Evolutionary conservation across 2,797 vertebrate genomes (phyloP).

Genomic region (Psittacula derbiana): DNA sequence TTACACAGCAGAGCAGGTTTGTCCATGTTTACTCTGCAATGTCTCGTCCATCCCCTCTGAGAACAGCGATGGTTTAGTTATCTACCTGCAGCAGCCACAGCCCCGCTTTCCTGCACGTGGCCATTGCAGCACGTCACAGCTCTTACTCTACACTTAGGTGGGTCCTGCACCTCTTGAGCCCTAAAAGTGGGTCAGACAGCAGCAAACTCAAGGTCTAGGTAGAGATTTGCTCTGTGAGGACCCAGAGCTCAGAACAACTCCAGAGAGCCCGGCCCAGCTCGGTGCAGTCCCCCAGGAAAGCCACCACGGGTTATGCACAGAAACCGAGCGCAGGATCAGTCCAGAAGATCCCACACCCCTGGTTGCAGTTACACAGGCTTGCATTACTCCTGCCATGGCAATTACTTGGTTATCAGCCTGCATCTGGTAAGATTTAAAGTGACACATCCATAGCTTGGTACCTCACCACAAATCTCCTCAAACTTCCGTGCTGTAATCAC

Average conservation of each 20-base stretch:
- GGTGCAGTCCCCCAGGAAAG: not conserved
- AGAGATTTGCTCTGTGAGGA: not conserved
- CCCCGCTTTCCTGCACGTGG: rapidly evolving
- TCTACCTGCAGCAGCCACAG: not conserved
- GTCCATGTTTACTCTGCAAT: not conserved
- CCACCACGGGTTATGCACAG: rapidly evolving
- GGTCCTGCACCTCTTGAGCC: not conserved
- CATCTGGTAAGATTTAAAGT: not conserved
- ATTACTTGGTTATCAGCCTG: not conserved
- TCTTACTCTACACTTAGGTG: not conserved
- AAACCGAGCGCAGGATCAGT: not conserved
- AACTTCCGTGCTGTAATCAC: not conserved
- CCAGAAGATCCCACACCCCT: not conserved
- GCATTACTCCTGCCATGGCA: not conserved
- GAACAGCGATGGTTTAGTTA: rapidly evolving
- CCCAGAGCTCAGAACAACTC: not conserved
- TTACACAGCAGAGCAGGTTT: not conserved
- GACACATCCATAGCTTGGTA: not conserved
- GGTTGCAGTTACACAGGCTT: not conserved
- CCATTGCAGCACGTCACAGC: rapidly evolving
- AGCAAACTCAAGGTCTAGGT: not conserved
- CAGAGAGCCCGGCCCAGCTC: not conserved
- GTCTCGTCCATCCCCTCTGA: not conserved
- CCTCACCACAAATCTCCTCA: not conserved
- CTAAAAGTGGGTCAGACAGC: not conserved